A percentile compares a stretch with the other conserved stretches of the same genome.
Evolutionary conservation across 2,888 invertebrate genomes (phyloP).

Genomic region (Leptinotarsa peninsularis): DNA sequence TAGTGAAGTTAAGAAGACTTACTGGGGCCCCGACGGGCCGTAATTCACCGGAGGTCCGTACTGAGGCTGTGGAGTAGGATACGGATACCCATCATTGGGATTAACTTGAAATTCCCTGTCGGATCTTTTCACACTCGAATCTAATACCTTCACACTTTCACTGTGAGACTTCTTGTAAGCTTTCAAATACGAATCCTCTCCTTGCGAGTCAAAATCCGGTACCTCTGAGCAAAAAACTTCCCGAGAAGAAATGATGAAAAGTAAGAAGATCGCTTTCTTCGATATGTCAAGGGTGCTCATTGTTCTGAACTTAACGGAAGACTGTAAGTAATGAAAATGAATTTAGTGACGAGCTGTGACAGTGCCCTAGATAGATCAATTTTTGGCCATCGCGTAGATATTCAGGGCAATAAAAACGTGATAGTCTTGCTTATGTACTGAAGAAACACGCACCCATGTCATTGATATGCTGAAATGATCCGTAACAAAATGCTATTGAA

Average conservation of each 20-base stretch:
- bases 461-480: conserved; percentile 11
- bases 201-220: background rate
- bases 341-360: background rate
- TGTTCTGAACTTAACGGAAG: conserved; percentile 13
- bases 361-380: conserved; percentile 25
- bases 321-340: conserved; percentile 24
- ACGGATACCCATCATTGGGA: conserved; percentile 11
- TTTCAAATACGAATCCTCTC: conserved; percentile 18
- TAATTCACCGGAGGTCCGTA: conserved; percentile 22
- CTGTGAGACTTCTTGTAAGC: conserved; percentile 16
- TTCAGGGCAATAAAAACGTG: conserved; percentile 24
- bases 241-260: background rate
- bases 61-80: conserved; percentile 8
- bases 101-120: conserved; percentile 22
- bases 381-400: conserved; percentile 22
- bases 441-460: conserved; percentile 19
- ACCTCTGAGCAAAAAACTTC: conserved; percentile 14
- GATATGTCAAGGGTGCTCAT: conserved; percentile 20
- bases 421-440: conserved; percentile 17
- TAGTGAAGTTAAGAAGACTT: conserved; percentile 1
- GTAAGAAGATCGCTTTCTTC: conserved; percentile 5
- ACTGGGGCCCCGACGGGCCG: conserved; percentile 11
- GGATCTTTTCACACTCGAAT: background rate
- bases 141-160: conserved; percentile 18
- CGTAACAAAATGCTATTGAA: conserved; percentile 7